Evolutionary conservation across 2,113 vertebrate species (phyloP).

Genomic region (Apodemus sylvaticus): DNA sequence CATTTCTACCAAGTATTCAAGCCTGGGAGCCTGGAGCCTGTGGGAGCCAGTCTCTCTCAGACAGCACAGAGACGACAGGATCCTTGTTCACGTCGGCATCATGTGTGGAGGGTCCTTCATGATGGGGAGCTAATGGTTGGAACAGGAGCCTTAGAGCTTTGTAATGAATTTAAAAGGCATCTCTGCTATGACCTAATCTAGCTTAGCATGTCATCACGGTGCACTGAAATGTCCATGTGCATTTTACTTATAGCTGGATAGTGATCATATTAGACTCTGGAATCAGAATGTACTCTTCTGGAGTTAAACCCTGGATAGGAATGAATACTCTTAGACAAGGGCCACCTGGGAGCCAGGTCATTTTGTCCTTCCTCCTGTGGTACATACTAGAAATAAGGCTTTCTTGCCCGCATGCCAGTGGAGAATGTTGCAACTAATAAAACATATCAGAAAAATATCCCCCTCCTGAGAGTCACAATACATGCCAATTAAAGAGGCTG

Average conservation of each 20-base stretch:
- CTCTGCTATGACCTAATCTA: background rate
- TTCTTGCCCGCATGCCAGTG: background rate
- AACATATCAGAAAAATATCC: background rate
- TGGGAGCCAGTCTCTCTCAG: background rate
- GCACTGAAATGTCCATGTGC: background rate
- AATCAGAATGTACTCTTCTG: conserved; percentile 30
- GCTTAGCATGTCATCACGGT: background rate
- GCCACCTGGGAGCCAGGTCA: background rate
- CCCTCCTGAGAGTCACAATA: background rate
- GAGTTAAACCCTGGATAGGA: background rate
- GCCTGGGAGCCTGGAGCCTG: too few species aligned
- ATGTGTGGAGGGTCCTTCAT: background rate
- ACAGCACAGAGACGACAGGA: background rate
- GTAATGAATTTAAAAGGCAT: background rate
- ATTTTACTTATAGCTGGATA: background rate
- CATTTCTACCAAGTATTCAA: background rate
- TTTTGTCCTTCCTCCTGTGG: conserved; percentile 5
- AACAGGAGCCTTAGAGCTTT: background rate
- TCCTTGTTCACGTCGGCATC: background rate
- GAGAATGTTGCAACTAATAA: conserved; percentile 11
- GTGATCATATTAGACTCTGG: background rate
- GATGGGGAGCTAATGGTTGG: background rate
- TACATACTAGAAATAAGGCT: background rate
- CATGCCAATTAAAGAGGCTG: background rate
- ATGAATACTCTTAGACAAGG: conserved; percentile 35